Conservation (phyloP, 92 coral and sea anemone species). For the Porites rus region DNA sequence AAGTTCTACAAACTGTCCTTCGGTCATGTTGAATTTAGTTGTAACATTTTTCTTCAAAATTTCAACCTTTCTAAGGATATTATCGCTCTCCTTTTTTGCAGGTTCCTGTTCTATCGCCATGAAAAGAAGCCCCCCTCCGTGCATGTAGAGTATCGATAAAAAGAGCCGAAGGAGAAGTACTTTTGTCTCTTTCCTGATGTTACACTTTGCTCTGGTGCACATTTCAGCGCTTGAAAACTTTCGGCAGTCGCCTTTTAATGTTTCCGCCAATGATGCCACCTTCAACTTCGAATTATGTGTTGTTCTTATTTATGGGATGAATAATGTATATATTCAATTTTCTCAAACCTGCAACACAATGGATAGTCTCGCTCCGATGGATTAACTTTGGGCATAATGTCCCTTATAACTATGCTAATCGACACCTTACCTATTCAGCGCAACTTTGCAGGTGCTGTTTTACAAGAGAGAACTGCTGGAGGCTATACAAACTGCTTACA, state of each 20-base stretch:
- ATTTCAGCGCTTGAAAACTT: not conserved
- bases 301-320: not conserved
- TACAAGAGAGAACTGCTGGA: no score
- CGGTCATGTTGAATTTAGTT: constrained; percentile 27
- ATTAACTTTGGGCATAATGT: no score
- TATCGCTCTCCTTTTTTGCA: not conserved
- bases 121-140: constrained; percentile 44
- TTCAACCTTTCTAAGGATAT: not conserved
- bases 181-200: constrained; percentile 13
- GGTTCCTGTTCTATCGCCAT: constrained; percentile 44
- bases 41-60: constrained; percentile 14
- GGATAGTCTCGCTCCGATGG: no score
- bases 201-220: not conserved
- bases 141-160: constrained; percentile 8
- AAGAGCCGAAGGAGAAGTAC: constrained; percentile 23
- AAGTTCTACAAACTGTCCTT: constrained; percentile 20
- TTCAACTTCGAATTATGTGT: no score
- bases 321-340: no score
- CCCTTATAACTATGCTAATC: no score
- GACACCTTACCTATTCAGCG: no score
- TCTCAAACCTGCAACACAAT: no score
- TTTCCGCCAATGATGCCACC: not conserved
- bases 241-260: not conserved
- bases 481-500: no score
- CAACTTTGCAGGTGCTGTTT: no score